Conservation (phyloP, 2,888 invertebrate species). For the Hirtodrosophila trivittata region DNA sequence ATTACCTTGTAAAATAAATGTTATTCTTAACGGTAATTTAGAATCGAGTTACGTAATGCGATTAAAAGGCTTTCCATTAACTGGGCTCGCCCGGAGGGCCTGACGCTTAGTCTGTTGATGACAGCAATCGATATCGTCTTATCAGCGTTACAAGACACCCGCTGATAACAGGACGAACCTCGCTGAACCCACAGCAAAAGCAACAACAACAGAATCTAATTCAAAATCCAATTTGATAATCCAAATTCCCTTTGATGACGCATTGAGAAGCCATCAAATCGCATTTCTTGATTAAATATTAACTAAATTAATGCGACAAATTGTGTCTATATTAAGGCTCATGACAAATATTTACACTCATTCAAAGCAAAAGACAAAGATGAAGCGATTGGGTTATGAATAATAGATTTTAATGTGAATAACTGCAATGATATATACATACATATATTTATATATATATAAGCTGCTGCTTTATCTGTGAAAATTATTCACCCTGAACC, state of each 20-base stretch:
- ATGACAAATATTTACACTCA: constrained; percentile 33
- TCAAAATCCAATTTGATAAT: constrained; percentile 5
- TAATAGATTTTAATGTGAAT: constrained; percentile 11
- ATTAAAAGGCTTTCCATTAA: constrained; percentile 23
- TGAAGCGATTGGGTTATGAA: constrained; percentile 1
- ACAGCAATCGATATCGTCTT: constrained; percentile 20
- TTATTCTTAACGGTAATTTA: constrained; percentile 32
- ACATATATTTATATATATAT: too few relatives aligned
- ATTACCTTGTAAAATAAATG: too few relatives aligned
- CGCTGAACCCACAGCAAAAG: not conserved
- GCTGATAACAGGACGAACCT: constrained; percentile 29
- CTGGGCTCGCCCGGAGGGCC: not conserved
- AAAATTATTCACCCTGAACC: too few relatives aligned
- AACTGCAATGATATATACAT: not conserved
- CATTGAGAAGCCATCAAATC: constrained; percentile 4
- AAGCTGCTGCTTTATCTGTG: too few relatives aligned
- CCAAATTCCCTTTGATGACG: constrained; percentile 37
- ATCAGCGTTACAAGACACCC: constrained; percentile 37
- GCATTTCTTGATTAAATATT: constrained; percentile 48
- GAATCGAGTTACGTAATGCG: constrained; percentile 34
- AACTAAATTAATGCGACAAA: constrained; percentile 45
- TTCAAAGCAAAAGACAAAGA: constrained; percentile 4
- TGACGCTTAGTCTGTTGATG: constrained; percentile 4
- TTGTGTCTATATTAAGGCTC: constrained; percentile 25
- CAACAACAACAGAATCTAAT: constrained; percentile 11